phyloP scores from a whole-genome alignment of 2,888 invertebrate genomes.

The Malthinus seriepunctatus region DNA sequence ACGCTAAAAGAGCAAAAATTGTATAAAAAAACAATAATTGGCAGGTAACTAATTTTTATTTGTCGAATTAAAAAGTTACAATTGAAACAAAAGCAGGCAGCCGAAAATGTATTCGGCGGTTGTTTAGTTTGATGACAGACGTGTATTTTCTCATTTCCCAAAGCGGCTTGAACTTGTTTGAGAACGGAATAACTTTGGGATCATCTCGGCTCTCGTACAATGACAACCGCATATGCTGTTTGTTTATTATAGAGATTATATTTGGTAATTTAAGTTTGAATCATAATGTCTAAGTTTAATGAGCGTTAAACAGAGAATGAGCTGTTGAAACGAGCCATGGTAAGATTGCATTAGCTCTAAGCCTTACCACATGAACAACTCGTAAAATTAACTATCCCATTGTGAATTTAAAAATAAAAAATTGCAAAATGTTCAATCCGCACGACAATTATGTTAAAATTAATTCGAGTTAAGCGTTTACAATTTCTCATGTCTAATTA shows the following conservation, averaged over 20 bases:
- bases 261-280: conserved; percentile 40
- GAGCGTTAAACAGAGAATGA: conserved; percentile 26
- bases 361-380: too few relatives aligned
- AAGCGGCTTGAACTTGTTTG: conserved; percentile 28
- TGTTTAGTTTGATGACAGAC: conserved; percentile 29
- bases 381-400: too few relatives aligned
- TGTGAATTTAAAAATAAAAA: too few relatives aligned
- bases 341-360: too few relatives aligned
- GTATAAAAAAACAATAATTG: background rate
- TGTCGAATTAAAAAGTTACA: conserved; percentile 5
- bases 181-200: conserved; percentile 33
- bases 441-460: too few relatives aligned
- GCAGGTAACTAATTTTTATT: conserved; percentile 14
- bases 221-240: conserved; percentile 37
- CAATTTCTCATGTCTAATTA: too few relatives aligned
- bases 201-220: conserved; percentile 31
- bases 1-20: background rate
- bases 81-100: conserved; percentile 9
- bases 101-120: conserved; percentile 25
- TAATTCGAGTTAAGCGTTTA: too few relatives aligned
- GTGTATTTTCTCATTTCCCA: conserved; percentile 30
- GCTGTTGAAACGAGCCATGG: conserved; percentile 6
- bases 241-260: conserved; percentile 38
- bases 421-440: too few relatives aligned
- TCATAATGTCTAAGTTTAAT: conserved; percentile 33